Conservation (phyloP, 2,797 vertebrate genomes). For the Poliocrania exsul region DNA sequence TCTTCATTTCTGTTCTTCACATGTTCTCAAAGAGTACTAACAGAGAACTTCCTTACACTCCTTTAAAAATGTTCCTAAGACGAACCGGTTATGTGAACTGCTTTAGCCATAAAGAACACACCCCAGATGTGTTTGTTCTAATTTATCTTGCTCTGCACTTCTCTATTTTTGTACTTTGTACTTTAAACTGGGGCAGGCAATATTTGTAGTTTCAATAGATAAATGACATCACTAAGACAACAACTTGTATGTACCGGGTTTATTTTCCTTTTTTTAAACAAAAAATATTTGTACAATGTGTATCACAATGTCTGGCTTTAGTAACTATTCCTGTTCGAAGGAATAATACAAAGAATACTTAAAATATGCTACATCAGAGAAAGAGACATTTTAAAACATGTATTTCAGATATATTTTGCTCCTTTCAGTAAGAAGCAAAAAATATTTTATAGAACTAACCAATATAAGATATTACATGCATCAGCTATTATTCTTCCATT, state of each 20-base stretch:
- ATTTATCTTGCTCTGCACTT: slow-evolving; percentile 34
- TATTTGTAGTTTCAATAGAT: slow-evolving; percentile 6
- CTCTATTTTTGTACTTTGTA: slow-evolving; percentile 55
- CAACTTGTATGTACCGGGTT: neutral
- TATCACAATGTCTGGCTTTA: neutral
- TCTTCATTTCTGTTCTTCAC: neutral
- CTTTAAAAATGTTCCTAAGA: neutral
- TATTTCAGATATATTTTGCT: neutral
- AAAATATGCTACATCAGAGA: fast-evolving
- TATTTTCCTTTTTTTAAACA: neutral
- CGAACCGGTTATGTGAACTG: slow-evolving; percentile 13
- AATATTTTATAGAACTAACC: neutral
- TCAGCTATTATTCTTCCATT: neutral
- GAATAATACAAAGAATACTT: neutral
- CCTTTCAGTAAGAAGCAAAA: neutral
- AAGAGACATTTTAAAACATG: neutral
- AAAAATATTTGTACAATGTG: neutral
- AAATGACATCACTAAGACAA: neutral
- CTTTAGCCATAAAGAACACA: slow-evolving; percentile 34
- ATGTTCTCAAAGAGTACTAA: neutral
- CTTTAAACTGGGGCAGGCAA: slow-evolving; percentile 49
- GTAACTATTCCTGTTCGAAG: neutral
- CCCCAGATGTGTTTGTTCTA: slow-evolving; percentile 49
- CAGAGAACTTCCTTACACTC: neutral
- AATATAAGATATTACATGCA: neutral